phyloP scores from a whole-genome alignment of 2,113 vertebrate species.

The Scophthalmus maximus region DNA sequence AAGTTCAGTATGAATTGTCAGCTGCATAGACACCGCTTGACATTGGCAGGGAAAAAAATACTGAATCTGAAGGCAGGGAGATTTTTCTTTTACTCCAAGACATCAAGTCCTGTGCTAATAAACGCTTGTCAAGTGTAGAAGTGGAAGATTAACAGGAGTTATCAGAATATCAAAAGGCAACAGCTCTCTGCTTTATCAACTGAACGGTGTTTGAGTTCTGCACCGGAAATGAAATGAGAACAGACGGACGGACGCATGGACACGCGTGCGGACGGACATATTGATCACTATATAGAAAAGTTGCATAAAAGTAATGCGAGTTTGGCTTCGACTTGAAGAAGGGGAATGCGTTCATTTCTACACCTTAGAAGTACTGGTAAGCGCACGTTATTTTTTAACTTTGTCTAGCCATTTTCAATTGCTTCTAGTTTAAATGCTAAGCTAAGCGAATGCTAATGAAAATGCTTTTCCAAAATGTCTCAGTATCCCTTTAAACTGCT shows the following conservation, averaged over 20 bases:
- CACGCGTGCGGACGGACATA: too few species aligned
- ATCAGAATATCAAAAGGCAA: background rate
- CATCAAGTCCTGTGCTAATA: background rate
- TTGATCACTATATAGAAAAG: too few species aligned
- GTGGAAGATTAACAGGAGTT: background rate
- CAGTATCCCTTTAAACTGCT: background rate
- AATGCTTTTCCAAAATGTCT: background rate
- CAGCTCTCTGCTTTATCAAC: background rate
- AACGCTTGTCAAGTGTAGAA: background rate
- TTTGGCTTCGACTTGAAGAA: too few species aligned
- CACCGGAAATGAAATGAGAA: too few species aligned
- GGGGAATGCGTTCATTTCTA: too few species aligned
- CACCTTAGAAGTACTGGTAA: too few species aligned
- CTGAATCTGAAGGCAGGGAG: background rate
- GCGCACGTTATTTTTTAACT: too few species aligned
- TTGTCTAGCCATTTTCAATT: too few species aligned
- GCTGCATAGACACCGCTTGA: conserved; percentile 12
- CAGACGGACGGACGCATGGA: too few species aligned
- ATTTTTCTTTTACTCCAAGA: background rate
- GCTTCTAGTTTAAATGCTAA: background rate
- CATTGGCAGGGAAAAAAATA: conserved; percentile 6
- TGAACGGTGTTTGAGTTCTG: background rate
- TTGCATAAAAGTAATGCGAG: too few species aligned
- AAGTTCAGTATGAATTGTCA: conserved; percentile 22
- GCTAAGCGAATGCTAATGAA: background rate